Base-by-base conservation (phyloP, 2,113 vertebrate genomes). In the Cololabis saira region DNA sequence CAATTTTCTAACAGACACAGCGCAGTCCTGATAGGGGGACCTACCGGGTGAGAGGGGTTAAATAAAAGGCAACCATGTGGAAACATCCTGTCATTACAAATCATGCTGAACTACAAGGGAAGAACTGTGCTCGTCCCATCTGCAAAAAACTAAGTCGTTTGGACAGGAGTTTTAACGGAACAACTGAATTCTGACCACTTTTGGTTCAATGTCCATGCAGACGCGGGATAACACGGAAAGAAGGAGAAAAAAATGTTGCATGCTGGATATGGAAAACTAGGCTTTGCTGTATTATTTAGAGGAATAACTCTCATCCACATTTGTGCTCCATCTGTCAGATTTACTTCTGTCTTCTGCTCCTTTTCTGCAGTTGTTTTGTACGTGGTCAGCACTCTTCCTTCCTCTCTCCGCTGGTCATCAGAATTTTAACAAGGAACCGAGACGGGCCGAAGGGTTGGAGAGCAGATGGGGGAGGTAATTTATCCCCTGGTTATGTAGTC, bases 281-380 rank as follows among this genome's bases (percentile, higher is more conserved):
- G 51, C 57, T 74, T 24, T 48, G 48, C 42, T 47, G 27, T 60
- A n/a, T 49, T 49, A 69, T 59, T 42, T 3, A 47, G 3, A 57
- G 12, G 9, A n/a, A 55, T 6, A 15, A 7, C 22, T 61, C 24
- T 63, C 37, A 10, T 74, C 41, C 55, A 81, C 78, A 81, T 87
- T 82, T 80, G 72, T 56, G 69, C 17, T 62, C 83, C 76, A 78
- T 86, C 52, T 81, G 79, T 62, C 21, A 9, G 59, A 56, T 53
- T 24, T 16, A 13, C 22, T 17, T 49, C 27, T 40, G 14, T 41
- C 13, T 58, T 47, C 55, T 11, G 40, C 47, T 47, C 11, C n/a
- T 22, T 45, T 16, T 63, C 40, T 57, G 21, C 18, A n/a, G 37
- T 63, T 44, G 12, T 43, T 43, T 18, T 51, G 11, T 15, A 42